Base-by-base conservation (phyloP, 1,140 invertebrate species). In the Sminthurinus signatus region DNA sequence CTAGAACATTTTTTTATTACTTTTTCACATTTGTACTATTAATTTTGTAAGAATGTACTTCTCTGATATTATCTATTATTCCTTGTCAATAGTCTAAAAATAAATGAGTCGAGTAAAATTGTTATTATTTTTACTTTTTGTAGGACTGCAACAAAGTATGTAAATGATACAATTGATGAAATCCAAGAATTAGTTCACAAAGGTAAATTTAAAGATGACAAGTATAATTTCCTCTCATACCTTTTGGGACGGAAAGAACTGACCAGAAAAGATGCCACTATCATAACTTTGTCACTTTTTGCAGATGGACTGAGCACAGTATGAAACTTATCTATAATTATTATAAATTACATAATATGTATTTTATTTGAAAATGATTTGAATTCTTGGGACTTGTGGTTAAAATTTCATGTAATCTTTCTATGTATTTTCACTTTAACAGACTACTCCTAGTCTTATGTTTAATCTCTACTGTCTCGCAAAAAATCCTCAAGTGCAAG, bases 251-350 rank as follows among this genome's bases (percentile, higher is more conserved):
- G 75, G 42, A 62, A 76, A 60, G 77, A 81, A 29, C 68, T 83
- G 4, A 75, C 65, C 44, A 48, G 72, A 4, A 75, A 78, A 52
- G 81, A 83, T 73, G 71, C 81, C 4, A 72, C 71, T 15, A 76
- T 78, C 28, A 77, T 83, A 29, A 76, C 76, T 3, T 60, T 81
- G 29, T 82, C 81, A 3, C 67, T 82, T 23, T 81, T 82, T 73
- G 73, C 75, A 1, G 82, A 83, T 76, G 80, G 80, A 28, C 72
- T 82, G 2, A 79, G 75, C 59, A 82, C 81, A 23, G 80, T 82
- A 74, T 75, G 75, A 67, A n/a, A n/a, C n/a, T n/a, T n/a, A n/a
- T n/a, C n/a, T n/a, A n/a, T n/a, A n/a, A n/a, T n/a, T n/a, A n/a
- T n/a, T n/a, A n/a, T n/a, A n/a, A n/a, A n/a, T n/a, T n/a, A n/a